Base-by-base conservation (phyloP, 2,797 vertebrate species). In the Hirundo rustica region DNA sequence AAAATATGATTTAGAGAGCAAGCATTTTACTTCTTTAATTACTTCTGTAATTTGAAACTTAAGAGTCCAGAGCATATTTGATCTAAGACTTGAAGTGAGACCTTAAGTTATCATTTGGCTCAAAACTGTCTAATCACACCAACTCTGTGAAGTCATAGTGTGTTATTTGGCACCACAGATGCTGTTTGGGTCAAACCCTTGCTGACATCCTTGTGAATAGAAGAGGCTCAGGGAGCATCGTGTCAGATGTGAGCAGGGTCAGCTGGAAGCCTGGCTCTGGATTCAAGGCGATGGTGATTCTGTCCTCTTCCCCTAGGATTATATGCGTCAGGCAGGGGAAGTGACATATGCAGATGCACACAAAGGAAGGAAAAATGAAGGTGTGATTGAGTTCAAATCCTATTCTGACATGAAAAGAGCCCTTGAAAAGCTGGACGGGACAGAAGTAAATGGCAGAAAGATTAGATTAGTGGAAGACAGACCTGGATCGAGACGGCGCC, bases 241-340 rank as follows among this genome's bases (percentile, higher is more conserved):
- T 16, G 77, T 53, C 66, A 85, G 91, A 13, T 67, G 34, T 42
- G 53, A 82, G 15, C 51, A 13, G 76, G 74, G 82, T 74, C 74
- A 85, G 89, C 82, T 65, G 82, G 81, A 61, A 67, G 67, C 88
- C 81, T 71, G 86, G 17, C 74, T 89, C 84, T 91, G 91, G 87
- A 95, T 91, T 94, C 21, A 21, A 96, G 92, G 87, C 88, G 14
- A 89, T 95, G 79, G 94, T 93, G 88, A 79, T 96, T 96, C 92
- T 54, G 92, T 97, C 92, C 90, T 91, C 87, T 96, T 84, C 83
- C 77, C 92, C 85, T 92, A 99, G 99, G 99, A 99, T 97, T 99
- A 99, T 97, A 99, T 99, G 99, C 99, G 99, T 95, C 99, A 99
- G 97, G 99, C 99, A n/a, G 99, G 99, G 85, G 99, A 99, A 95